Conservation (phyloP, 2,797 vertebrate genomes). For the Anomalospiza imberbis region DNA sequence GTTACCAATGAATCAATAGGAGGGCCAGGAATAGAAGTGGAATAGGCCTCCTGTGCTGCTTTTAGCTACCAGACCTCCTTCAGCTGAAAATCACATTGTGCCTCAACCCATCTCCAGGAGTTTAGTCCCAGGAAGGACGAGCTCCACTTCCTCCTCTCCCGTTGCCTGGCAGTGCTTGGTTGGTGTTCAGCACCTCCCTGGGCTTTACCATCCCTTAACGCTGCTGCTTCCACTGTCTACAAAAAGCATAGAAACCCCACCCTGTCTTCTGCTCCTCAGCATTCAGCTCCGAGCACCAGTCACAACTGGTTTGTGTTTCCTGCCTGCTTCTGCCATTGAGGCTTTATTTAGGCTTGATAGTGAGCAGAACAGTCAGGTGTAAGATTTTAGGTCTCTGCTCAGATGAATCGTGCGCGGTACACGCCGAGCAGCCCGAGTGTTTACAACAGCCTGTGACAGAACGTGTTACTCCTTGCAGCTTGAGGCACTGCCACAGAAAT, state of each 20-base stretch:
- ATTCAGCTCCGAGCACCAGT: background rate
- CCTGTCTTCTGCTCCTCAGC: background rate
- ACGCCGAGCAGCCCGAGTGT: background rate
- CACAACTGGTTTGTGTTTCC: slow-evolving; percentile 40
- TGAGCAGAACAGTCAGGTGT: slow-evolving; percentile 63
- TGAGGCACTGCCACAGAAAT: slow-evolving; percentile 45
- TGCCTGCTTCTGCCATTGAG: slow-evolving; percentile 45
- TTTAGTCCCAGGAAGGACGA: background rate
- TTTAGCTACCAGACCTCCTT: slow-evolving; percentile 15
- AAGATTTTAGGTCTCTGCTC: slow-evolving; percentile 59
- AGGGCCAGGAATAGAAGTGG: background rate
- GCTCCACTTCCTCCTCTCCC: background rate
- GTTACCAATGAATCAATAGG: background rate
- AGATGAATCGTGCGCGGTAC: background rate
- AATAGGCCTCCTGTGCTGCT: background rate
- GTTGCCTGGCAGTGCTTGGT: background rate
- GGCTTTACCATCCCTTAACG: accelerated
- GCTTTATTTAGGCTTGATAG: slow-evolving; percentile 61
- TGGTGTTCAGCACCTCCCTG: background rate
- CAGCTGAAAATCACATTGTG: background rate
- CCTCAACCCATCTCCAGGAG: background rate
- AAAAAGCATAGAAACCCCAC: background rate
- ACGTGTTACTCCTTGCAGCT: slow-evolving; percentile 28
- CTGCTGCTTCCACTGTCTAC: background rate
- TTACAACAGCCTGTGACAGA: slow-evolving; percentile 60